Conservation (phyloP, 2,797 vertebrate species). For the Champsocephalus esox region DNA sequence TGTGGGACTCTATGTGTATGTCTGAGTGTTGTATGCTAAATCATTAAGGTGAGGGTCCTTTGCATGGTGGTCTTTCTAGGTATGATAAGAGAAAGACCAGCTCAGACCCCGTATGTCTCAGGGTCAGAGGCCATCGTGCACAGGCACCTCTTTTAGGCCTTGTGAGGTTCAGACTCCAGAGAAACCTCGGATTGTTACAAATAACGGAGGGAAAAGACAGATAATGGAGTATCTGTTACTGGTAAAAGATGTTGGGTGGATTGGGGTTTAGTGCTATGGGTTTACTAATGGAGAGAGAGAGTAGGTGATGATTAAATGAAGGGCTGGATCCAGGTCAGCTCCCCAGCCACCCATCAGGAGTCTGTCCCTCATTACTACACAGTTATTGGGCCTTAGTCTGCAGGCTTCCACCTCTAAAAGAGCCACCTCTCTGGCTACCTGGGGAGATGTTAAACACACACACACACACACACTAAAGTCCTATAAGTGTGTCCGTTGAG, state of each 20-base stretch:
- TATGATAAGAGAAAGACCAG: conserved; percentile 34
- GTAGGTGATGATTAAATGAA: conserved; percentile 36
- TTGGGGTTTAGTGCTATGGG: conserved; percentile 7
- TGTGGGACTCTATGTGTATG: conserved; percentile 9
- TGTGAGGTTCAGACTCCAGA: not conserved
- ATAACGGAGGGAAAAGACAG: conserved; percentile 9
- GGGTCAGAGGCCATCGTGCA: conserved; percentile 30
- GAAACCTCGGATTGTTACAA: conserved; percentile 14
- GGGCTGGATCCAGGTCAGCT: conserved; percentile 68
- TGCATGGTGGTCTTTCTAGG: conserved; percentile 25
- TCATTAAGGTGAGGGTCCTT: conserved; percentile 25
- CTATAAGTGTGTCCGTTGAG: conserved; percentile 57
- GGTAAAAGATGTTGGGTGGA: not conserved
- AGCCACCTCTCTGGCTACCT: conserved; percentile 66
- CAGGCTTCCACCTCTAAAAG: conserved; percentile 68
- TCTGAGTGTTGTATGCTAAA: not conserved
- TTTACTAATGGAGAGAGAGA: conserved; percentile 20
- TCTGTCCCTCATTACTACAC: conserved; percentile 74
- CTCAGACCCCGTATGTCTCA: conserved; percentile 22
- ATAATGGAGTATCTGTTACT: not conserved
- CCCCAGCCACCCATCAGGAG: conserved; percentile 59
- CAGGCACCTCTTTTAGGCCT: conserved; percentile 11
- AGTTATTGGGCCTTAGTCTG: conserved; percentile 63
- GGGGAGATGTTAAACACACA: conserved; percentile 63
- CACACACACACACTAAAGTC: conserved; percentile 21